Evolutionary conservation across 2,888 invertebrate genomes (phyloP).

Genomic region (Polydrusus tereticollis): DNA sequence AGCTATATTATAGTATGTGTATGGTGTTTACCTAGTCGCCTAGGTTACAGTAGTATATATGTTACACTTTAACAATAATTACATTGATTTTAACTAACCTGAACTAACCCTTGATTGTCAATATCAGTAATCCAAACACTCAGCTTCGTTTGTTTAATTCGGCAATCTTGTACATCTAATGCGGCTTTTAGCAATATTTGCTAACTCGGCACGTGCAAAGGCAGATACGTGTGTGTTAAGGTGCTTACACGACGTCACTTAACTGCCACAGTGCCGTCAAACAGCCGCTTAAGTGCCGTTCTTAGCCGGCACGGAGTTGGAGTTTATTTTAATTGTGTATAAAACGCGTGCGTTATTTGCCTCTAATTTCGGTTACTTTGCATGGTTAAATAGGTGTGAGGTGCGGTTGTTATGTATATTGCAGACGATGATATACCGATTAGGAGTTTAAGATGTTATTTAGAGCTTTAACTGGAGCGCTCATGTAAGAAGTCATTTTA

Average conservation of each 20-base stretch:
- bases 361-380: slow-evolving; percentile 37
- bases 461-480: too few species aligned
- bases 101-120: too few species aligned
- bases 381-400: slow-evolving; percentile 14
- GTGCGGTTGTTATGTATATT: slow-evolving; percentile 17
- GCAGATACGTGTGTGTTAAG: slow-evolving; percentile 49
- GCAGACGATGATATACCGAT: background rate
- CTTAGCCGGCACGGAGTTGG: slow-evolving; percentile 24
- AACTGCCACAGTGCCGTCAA: slow-evolving; percentile 38
- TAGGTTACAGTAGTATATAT: too few species aligned
- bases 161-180: slow-evolving; percentile 38
- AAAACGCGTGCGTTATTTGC: slow-evolving; percentile 32
- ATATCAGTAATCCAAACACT: slow-evolving; percentile 28
- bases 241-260: slow-evolving; percentile 49
- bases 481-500: too few species aligned
- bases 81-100: too few species aligned
- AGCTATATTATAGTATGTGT: too few species aligned
- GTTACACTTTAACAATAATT: too few species aligned
- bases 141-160: slow-evolving; percentile 44
- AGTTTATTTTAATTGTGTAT: slow-evolving; percentile 46
- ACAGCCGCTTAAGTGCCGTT: slow-evolving; percentile 44
- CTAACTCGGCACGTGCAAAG: slow-evolving; percentile 48
- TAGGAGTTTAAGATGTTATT: background rate
- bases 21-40: too few species aligned
- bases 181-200: slow-evolving; percentile 46